Percentiles rank a stretch among this genome's conserved stretches.
These are phyloP conservation scores for Actinia equina DNA, from an alignment of 64 coral and sea anemone species.

Conservation along the genomic window DNA sequence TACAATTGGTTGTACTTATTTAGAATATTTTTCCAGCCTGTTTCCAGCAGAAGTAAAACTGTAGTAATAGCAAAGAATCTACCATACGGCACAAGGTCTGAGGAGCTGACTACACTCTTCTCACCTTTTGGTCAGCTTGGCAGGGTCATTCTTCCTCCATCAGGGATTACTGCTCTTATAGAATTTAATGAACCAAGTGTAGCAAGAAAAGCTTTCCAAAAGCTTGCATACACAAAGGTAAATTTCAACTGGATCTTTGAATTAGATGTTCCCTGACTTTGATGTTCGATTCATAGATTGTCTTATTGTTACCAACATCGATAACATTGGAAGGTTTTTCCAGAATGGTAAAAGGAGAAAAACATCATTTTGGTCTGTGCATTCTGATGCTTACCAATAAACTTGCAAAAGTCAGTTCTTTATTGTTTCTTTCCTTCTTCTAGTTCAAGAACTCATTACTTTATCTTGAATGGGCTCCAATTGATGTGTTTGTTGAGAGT, in stretches of 20 bases:
- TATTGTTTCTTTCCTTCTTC: neutral
- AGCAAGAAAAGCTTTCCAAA: slow-evolving; percentile 91
- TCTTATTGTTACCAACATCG: too few relatives aligned
- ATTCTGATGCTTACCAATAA: too few relatives aligned
- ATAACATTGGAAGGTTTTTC: too few relatives aligned
- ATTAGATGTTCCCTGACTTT: too few relatives aligned
- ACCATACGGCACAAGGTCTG: slow-evolving; percentile 68
- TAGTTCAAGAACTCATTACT: slow-evolving; percentile 82
- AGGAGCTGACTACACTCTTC: slow-evolving; percentile 80
- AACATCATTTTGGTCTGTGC: neutral
- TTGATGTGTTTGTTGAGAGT: slow-evolving; percentile 60
- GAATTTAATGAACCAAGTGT: slow-evolving; percentile 78
- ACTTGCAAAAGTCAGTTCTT: neutral
- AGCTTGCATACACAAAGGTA: slow-evolving; percentile 92
- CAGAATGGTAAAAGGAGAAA: neutral
- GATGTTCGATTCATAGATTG: too few relatives aligned
- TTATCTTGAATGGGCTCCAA: slow-evolving; percentile 89
- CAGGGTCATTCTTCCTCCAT: slow-evolving; percentile 72
- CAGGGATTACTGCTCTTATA: slow-evolving; percentile 88
- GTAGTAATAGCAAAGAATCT: slow-evolving; percentile 97
- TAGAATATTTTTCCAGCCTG: slow-evolving; percentile 35
- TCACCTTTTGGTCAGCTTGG: slow-evolving; percentile 78
- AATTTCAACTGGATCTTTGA: too few relatives aligned
- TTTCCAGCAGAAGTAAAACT: slow-evolving; percentile 85
- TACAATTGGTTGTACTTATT: too few relatives aligned